Percentiles rank a stretch among this genome's conserved stretches.
Conservation (phyloP, 2,888 invertebrate genomes). For the Scelioninae gen. 1 region DNA sequence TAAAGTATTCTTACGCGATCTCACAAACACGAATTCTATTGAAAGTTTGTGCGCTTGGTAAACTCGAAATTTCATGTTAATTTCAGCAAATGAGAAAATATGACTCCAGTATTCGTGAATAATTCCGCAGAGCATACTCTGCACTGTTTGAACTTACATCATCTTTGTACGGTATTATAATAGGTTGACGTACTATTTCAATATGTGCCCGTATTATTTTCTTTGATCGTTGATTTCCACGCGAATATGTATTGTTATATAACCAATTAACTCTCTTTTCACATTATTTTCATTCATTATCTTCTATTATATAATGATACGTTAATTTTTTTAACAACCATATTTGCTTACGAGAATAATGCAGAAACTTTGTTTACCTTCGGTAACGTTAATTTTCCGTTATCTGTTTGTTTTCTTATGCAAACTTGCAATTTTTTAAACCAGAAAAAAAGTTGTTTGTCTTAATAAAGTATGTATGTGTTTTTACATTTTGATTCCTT, state of each 20-base stretch:
- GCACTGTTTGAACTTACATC: constrained; percentile 39
- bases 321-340: background rate
- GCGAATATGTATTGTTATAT: background rate
- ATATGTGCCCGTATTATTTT: constrained; percentile 9
- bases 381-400: background rate
- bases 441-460: too few species aligned
- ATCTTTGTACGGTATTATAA: constrained; percentile 41
- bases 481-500: too few species aligned
- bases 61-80: constrained; percentile 45
- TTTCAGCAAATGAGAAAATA: constrained; percentile 49
- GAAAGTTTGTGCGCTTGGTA: constrained; percentile 19
- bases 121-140: constrained; percentile 22
- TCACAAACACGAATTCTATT: constrained; percentile 9
- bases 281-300: background rate
- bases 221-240: constrained; percentile 11
- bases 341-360: background rate
- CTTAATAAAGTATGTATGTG: too few species aligned
- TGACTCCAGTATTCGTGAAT: constrained; percentile 45
- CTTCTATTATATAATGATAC: too few species aligned
- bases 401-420: background rate
- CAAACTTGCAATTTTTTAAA: too few species aligned
- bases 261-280: constrained; percentile 13
- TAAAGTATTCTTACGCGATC: constrained; percentile 11
- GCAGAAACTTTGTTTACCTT: too few species aligned
- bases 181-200: constrained; percentile 31